Base-by-base conservation (phyloP, 1,140 invertebrate species). In the Tribolium castaneum region DNA sequence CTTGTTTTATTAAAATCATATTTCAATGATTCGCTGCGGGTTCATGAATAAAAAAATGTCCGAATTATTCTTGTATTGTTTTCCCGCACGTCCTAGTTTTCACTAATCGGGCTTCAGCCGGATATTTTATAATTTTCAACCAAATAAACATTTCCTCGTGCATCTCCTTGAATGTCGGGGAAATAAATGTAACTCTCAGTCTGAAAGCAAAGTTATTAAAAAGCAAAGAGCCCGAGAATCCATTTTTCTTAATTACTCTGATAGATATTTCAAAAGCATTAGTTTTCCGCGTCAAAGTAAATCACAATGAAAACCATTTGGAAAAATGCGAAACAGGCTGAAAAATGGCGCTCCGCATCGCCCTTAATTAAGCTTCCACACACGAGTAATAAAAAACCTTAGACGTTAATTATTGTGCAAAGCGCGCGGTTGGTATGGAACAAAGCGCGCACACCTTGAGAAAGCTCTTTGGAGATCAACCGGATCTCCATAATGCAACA, bases 401-500 rank as follows among this genome's bases (percentile, higher is more conserved):
- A 45, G 39, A 45, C 3, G 39, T 45, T 45, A 45, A 45, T 45
- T 45, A 45, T 9, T 9, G 7, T 45, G 39, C 39, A 45, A 45
- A 45, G 39, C 39, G 39, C 9, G 16, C 25, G 25, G 25, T 45
- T 45, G 39, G 9, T 45, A 9, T n/a, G 7, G 39, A 45, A 30
- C 25, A 1, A 45, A 45, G 39, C 39, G 5, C n/a, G 39, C 39
- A 6, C 39, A 45, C 39, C 39, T 45, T n/a, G 39, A 45, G 39
- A 9, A 45, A 45, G 39, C 39, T 45, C 39, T 45, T 10, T 45
- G 7, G 54, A 30, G 54, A 59, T 59, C 16, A 59, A 4, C n/a
- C 7, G 10, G 54, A 66, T 66, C 59, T 66, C 59, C 59, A 66
- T 66, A 66, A 66, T 66, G 59, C 59, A 66, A 66, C 59, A 66